Conservation (phyloP, 2,888 invertebrate genomes). For the Plebejus argus region DNA sequence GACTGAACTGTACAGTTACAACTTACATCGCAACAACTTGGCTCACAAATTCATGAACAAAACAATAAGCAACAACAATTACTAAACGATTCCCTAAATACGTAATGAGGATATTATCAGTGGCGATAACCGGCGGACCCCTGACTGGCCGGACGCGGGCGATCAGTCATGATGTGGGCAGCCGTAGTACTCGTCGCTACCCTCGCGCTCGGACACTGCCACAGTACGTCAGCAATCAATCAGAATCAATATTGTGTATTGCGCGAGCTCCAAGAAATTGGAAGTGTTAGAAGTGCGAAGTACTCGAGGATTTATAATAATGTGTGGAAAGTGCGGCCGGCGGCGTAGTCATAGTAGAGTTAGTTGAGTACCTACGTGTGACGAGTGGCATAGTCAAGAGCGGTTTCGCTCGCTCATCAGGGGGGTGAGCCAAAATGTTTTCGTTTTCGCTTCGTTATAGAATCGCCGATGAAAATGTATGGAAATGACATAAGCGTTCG, state of each 20-base stretch:
- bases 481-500: no score
- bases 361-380: no score
- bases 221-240: background rate
- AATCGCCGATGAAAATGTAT: no score
- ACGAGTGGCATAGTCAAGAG: no score
- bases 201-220: constrained; percentile 12
- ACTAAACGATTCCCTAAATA: constrained; percentile 5
- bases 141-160: background rate
- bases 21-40: no score
- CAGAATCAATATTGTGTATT: background rate
- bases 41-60: background rate
- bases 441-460: no score
- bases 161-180: constrained; percentile 21
- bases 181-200: background rate
- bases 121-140: constrained; percentile 17
- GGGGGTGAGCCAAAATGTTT: no score
- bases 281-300: background rate
- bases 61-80: background rate
- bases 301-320: background rate
- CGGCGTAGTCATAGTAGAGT: no score
- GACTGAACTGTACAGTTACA: no score
- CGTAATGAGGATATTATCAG: constrained; percentile 10
- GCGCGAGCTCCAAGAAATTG: background rate
- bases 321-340: no score
- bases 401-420: no score